Evolutionary conservation across 1,140 invertebrate genomes (phyloP), one percentile per base, ranked within the genome.

Genomic region (Calliopsis andreniformis): DNA sequence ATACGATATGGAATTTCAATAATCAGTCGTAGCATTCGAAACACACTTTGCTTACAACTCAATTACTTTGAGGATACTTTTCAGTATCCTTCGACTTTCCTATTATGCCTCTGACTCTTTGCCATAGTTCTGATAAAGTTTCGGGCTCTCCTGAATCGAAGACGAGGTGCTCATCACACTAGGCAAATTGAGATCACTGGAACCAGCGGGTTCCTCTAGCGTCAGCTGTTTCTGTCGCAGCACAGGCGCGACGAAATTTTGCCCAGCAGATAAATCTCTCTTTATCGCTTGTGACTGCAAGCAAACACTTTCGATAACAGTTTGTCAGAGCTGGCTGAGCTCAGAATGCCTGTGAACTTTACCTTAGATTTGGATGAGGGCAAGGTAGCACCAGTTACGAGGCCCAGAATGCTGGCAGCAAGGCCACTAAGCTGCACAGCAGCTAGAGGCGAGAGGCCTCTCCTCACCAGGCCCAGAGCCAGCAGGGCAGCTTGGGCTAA

Each of bases 91-190:
- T 39, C 35, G 10, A 39, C 35, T 39, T 39, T 10, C 35, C 35
- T 39, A 45, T 86, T 80, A 85, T 53, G 87, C 83, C 39, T 66
- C 81, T 14, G 82, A 82, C 76, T 89, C 80, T 32, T 85, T 84
- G 32, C 88, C 85, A 47, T 92, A 92, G 78, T 92, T 82, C 80
- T 92, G 91, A 80, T 92, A 92, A 69, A 92, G 88, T 79, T 87
- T 88, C 25, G 91, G 90, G 80, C 87, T 91, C 58, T 90, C 89
- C 71, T 91, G 88, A 35, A 81, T 55, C 3, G 87, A 88, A 47
- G 88, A 87, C 79, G 76, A 81, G 12, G 85, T 80, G 76, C 72
- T 86, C 45, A 45, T 85, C 30, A 85, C 87, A 51, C 83, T 87
- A 32, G 86, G 83, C 16, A 85, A 77, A 58, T 85, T 89, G 30